Percentiles rank a stretch among this genome's conserved stretches.
phyloP scores from a whole-genome alignment of 2,888 invertebrate species.

The Eledona agricola region DNA sequence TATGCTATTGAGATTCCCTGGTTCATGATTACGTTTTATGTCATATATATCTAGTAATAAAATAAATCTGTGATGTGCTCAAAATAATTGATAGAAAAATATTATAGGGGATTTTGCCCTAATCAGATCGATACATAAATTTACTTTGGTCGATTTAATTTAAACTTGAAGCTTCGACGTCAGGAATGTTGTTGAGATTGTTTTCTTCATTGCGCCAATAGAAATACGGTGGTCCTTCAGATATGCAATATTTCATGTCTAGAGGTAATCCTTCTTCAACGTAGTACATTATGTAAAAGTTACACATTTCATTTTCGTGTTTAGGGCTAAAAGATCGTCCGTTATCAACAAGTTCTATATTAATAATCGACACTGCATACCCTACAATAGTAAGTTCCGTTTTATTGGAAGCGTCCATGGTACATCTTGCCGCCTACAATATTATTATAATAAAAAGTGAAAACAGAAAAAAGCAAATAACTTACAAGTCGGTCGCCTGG shows the following conservation, averaged over 20 bases:
- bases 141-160: slow-evolving; percentile 51
- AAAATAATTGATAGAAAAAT: slow-evolving; percentile 29
- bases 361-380: slow-evolving; percentile 40
- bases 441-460: slow-evolving; percentile 20
- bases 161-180: slow-evolving; percentile 71
- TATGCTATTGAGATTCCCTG: slow-evolving; percentile 28
- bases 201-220: slow-evolving; percentile 77
- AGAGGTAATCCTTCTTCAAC: slow-evolving; percentile 80
- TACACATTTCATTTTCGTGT: slow-evolving; percentile 93
- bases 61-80: slow-evolving; percentile 16
- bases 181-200: slow-evolving; percentile 78
- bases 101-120: slow-evolving; percentile 8
- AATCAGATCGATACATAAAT: slow-evolving; percentile 3
- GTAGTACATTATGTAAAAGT: slow-evolving; percentile 95
- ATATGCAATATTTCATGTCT: slow-evolving; percentile 83
- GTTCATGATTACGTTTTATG: slow-evolving; percentile 7
- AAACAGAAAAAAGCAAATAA: slow-evolving; percentile 33
- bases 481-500: slow-evolving; percentile 75
- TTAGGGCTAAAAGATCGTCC: slow-evolving; percentile 72
- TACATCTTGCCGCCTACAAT: slow-evolving; percentile 84
- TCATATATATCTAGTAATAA: not conserved
- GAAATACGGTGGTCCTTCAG: slow-evolving; percentile 83
- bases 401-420: slow-evolving; percentile 69
- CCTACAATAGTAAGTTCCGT: slow-evolving; percentile 50
- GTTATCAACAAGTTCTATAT: too few relatives aligned